Evolutionary conservation across 2,888 invertebrate species (phyloP), one percentile per base, ranked within the genome.

Genomic region (Meandrusa payeni): DNA sequence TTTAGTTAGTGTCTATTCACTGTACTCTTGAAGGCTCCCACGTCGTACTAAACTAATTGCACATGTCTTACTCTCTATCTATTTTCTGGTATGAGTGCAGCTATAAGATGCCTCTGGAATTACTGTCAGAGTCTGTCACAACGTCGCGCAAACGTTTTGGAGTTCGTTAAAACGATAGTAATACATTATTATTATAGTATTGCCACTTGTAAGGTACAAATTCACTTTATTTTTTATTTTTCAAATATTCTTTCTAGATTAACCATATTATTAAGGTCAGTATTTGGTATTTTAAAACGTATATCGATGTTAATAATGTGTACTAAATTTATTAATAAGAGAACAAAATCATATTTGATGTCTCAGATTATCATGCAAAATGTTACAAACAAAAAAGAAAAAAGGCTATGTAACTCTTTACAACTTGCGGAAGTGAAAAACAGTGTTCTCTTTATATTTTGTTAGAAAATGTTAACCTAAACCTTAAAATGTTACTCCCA

Each of bases 51-150:
- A n/a, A n/a, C n/a, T n/a, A n/a, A 56, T 69, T 75, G 77, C 79
- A 79, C 78, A 70, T 61, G 59, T 64, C 63, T 60, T 66, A 48
- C 34, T 46, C 41, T 41, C 19, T 37, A 45, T 41, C 19, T 37
- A 45, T 41, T 22, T 15, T 19, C 19, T 15, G 27, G 31, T 20
- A 15, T 37, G 19, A 26, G 23, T 31, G 43, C 43, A 44, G 43
- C 38, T 31, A 22, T 13, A 5, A n/a, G n/a, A n/a, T n/a, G n/a
- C n/a, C n/a, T n/a, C n/a, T n/a, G n/a, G n/a, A n/a, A n/a, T n/a
- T n/a, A n/a, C n/a, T n/a, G n/a, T n/a, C 9, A 5, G 17, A 15
- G n/a, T 34, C 15, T 29, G 22, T 2, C 6, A 5, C 11, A 29
- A 20, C 31, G 24, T 24, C 13, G 42, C 42, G 31, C 37, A 43